Conservation (phyloP, 2,888 invertebrate genomes). For the Colletes collaris region DNA sequence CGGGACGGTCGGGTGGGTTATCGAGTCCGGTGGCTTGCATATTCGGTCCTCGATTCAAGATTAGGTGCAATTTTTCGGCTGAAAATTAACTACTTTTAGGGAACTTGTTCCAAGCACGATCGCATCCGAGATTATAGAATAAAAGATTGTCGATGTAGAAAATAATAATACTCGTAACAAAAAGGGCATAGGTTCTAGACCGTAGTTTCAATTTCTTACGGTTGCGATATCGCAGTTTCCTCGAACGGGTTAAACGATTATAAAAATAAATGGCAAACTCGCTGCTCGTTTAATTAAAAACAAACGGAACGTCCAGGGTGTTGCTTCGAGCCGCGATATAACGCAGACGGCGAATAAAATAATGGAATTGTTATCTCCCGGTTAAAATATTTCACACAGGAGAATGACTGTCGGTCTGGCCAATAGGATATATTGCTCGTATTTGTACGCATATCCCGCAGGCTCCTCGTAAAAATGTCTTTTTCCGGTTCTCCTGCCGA, state of each 20-base stretch:
- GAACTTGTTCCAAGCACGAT: too few species aligned
- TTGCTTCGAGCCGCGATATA: neutral
- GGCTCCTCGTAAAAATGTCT: constrained; percentile 82
- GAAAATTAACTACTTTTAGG: too few species aligned
- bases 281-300: constrained; percentile 15
- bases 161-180: too few species aligned
- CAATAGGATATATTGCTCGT: constrained; percentile 53
- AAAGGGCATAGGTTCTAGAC: too few species aligned
- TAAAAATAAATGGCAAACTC: too few species aligned
- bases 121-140: too few species aligned
- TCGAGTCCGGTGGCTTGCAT: neutral
- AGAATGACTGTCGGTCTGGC: constrained; percentile 49
- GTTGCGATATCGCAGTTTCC: neutral
- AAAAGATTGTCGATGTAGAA: too few species aligned
- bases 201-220: neutral
- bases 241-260: too few species aligned
- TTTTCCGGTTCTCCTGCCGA: constrained; percentile 72
- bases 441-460: constrained; percentile 65
- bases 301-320: neutral
- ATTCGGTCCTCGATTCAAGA: too few species aligned
- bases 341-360: constrained; percentile 46
- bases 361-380: constrained; percentile 57
- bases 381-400: constrained; percentile 61
- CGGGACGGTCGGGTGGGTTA: neutral
- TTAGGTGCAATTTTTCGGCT: too few species aligned